Percentiles rank a stretch among this genome's conserved stretches.
These are phyloP conservation scores for Acridotheres tristis DNA, from an alignment of 2,797 vertebrate genomes.

Conservation along the genomic window DNA sequence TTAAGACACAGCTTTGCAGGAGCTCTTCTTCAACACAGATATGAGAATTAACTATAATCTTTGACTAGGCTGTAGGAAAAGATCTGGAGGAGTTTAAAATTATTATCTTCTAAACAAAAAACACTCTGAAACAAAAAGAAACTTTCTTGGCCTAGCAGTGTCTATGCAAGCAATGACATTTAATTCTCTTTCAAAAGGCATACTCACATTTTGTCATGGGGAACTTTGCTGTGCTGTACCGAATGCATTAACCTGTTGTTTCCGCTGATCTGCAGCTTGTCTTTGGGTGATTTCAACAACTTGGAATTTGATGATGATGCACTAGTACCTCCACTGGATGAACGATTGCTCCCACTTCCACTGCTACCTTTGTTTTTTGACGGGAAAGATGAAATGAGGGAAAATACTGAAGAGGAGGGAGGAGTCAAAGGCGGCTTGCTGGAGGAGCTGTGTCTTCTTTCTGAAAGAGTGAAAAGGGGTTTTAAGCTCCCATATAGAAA, in stretches of 20 bases:
- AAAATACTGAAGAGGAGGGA: conserved; percentile 82
- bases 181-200: not conserved
- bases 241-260: conserved; percentile 84
- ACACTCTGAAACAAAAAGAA: not conserved
- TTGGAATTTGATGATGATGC: conserved; percentile 87
- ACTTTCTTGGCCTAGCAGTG: not conserved
- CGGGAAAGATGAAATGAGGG: conserved; percentile 84
- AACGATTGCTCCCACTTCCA: conserved; percentile 79
- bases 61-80: not conserved
- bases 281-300: conserved; percentile 97
- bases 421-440: conserved; percentile 84
- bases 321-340: conserved; percentile 81
- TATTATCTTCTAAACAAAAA: not conserved
- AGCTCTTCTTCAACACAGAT: not conserved
- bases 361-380: conserved; percentile 83
- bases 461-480: conserved; percentile 70
- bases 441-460: conserved; percentile 96
- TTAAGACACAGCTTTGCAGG: not conserved
- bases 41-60: not conserved
- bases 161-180: not conserved
- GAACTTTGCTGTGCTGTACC: conserved; percentile 84
- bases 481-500: not conserved
- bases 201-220: conserved; percentile 91
- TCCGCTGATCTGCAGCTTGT: conserved; percentile 91
- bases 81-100: not conserved